phyloP scores from a whole-genome alignment of 2,113 vertebrate genomes.

The Ceyx margarethae region DNA sequence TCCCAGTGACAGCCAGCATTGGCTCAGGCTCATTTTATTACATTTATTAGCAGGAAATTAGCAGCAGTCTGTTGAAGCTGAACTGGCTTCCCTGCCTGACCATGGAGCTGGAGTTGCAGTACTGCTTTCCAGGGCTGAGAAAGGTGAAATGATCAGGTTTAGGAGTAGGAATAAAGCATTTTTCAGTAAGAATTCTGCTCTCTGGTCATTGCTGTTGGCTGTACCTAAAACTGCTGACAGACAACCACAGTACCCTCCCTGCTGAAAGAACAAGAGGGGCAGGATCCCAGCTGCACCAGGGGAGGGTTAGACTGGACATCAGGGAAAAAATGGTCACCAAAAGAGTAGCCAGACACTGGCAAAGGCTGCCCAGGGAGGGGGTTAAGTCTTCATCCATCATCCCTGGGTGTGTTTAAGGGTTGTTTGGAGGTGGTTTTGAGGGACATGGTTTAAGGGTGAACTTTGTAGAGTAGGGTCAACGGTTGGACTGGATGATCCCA shows the following conservation, averaged over 20 bases:
- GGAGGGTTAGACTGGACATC: too few relatives aligned
- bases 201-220: not conserved
- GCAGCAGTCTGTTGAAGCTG: not conserved
- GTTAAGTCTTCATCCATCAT: too few relatives aligned
- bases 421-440: too few relatives aligned
- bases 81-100: not conserved
- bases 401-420: too few relatives aligned
- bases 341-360: too few relatives aligned
- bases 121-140: not conserved
- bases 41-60: slow-evolving; percentile 2
- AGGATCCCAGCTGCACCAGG: too few relatives aligned
- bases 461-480: too few relatives aligned
- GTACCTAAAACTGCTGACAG: not conserved
- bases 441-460: too few relatives aligned
- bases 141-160: not conserved
- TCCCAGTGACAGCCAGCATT: not conserved
- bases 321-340: too few relatives aligned
- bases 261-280: too few relatives aligned
- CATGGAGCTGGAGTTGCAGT: not conserved
- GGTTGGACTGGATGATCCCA: too few relatives aligned
- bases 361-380: too few relatives aligned
- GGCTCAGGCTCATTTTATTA: not conserved
- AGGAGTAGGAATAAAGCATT: not conserved
- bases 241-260: not conserved
- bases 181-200: not conserved